Conservation (phyloP, 2,113 vertebrate genomes). For the Xenotilapia caudafasciata region DNA sequence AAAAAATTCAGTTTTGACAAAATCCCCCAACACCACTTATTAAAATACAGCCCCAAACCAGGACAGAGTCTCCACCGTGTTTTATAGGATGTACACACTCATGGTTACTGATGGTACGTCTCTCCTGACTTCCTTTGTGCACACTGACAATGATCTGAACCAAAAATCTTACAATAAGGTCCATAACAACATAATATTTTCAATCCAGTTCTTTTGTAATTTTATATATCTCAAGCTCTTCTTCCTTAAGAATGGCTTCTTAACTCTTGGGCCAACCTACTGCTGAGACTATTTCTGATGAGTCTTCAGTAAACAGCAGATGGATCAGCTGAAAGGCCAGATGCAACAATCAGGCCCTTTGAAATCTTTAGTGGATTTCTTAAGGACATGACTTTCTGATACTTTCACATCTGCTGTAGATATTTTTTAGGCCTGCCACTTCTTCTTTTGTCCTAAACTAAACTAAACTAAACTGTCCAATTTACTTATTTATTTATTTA, state of each 20-base stretch:
- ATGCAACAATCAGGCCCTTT: neutral
- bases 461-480: neutral
- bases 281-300: neutral
- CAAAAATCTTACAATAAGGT: neutral
- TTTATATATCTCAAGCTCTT: neutral
- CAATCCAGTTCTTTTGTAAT: neutral
- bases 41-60: neutral
- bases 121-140: neutral
- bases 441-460: neutral
- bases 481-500: neutral
- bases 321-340: neutral
- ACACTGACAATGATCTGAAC: neutral
- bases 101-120: accelerated
- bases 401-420: neutral
- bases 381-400: neutral
- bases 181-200: neutral
- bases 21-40: neutral
- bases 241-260: neutral
- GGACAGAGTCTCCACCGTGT: neutral
- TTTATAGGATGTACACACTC: neutral
- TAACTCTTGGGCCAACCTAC: neutral
- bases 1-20: neutral
- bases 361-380: neutral
- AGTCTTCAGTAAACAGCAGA: neutral
- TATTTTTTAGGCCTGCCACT: neutral